Evolutionary conservation across 2,888 invertebrate genomes (phyloP), one percentile per base, ranked within the genome.

Genomic region (Lepidocyrtinus sp.): DNA sequence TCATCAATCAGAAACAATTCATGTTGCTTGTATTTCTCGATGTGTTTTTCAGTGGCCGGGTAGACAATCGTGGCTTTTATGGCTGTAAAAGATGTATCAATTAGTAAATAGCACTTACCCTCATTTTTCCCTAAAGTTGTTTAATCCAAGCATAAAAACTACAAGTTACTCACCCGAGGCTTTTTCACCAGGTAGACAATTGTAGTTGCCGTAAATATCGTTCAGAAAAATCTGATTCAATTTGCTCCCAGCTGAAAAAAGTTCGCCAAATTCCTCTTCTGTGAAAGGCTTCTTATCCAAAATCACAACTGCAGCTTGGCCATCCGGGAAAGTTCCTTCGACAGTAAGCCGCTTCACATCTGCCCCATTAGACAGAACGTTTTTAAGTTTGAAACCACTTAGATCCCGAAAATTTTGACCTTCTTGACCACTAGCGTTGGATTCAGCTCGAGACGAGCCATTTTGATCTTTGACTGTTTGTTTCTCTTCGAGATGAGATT

Each of bases 21-120:
- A 86, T 95, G 95, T 27, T 91, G 90, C 9, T 93, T 91, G 89
- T 94, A 99, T 88, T 98, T 99, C 5, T 92, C 91, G 17, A 99
- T 93, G 87, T 98, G 98, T 88, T 96, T 95, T 73, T 95, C 93
- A 26, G 96, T 96, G 0, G 98, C 98, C 1, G 99, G 99, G 89
- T 94, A 95, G 83, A 99, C 95, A 25, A 99, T 91, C 9, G 95
- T 96, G 0, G 95, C 92, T 88, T 97, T 97, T 1, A 98, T 90
- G 86, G 92, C 96, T 96, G 89, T 12, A 74, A 69, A 24, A 2
- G 17, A 50, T n/a, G 17, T 7, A 12, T 36, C 19, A 64, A 27
- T 76, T 25, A 63, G 27, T 17, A 21, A 26, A 55, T 36, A 62
- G 63, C n/a, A 22, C n/a, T n/a, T n/a, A n/a, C n/a, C n/a, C n/a